A percentile compares a stretch with the other conserved stretches of the same genome.
These are phyloP conservation scores for Thecocarcelia acutangulata DNA, from an alignment of 2,888 invertebrate species.

Conservation along the genomic window DNA sequence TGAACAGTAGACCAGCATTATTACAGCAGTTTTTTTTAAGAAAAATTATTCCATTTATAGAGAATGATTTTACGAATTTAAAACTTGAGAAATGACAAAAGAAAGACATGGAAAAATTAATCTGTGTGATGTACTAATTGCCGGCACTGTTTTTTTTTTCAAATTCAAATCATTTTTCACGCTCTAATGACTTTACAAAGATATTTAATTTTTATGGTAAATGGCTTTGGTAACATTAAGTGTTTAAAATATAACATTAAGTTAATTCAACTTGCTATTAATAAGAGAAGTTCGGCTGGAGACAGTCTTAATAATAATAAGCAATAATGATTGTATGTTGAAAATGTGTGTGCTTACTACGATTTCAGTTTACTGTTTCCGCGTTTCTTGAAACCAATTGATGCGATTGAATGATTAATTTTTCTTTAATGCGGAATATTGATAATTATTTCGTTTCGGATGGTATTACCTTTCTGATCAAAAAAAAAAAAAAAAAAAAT, in stretches of 20 bases:
- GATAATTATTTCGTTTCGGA: no score
- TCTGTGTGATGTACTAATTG: constrained; percentile 61
- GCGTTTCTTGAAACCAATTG: no score
- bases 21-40: constrained; percentile 36
- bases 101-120: background rate
- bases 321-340: no score
- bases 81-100: background rate
- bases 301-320: no score
- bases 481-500: no score
- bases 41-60: constrained; percentile 42
- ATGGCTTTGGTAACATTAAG: background rate
- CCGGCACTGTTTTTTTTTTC: constrained; percentile 56
- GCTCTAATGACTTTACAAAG: constrained; percentile 23
- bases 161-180: constrained; percentile 51
- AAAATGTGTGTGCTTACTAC: no score
- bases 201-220: background rate
- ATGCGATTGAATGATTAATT: no score
- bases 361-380: no score
- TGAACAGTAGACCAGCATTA: background rate
- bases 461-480: no score
- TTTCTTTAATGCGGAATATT: no score
- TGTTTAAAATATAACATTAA: background rate
- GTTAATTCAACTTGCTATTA: no score
- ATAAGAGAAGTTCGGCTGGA: no score
- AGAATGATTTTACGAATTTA: constrained; percentile 51